phyloP scores from a whole-genome alignment of 2,797 vertebrate genomes.

The Urocyon cinereoargenteus region DNA sequence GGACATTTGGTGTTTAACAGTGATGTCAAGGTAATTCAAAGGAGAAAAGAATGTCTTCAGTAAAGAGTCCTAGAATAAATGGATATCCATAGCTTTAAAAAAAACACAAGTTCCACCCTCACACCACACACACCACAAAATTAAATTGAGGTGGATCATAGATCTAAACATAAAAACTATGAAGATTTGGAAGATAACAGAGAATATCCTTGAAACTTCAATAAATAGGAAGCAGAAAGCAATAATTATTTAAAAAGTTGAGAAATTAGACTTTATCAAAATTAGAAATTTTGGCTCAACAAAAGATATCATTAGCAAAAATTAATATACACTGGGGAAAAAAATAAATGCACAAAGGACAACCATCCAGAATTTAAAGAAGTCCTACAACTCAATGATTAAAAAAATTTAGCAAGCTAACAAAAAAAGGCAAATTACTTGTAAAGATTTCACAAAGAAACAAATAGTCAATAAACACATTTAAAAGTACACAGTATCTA shows the following conservation, averaged over 20 bases:
- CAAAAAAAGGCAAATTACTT: neutral
- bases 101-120: neutral
- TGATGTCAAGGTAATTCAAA: neutral
- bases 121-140: neutral
- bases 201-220: neutral
- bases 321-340: neutral
- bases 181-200: neutral
- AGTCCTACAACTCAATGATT: neutral
- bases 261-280: neutral
- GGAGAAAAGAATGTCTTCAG: neutral
- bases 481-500: neutral
- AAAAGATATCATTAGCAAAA: constrained; percentile 15
- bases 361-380: neutral
- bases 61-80: neutral
- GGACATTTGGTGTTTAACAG: neutral
- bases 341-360: neutral
- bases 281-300: neutral
- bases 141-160: neutral
- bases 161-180: neutral
- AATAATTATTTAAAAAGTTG: neutral
- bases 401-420: neutral
- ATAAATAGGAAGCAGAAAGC: neutral
- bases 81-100: neutral
- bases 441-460: neutral
- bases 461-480: neutral